phyloP scores from a whole-genome alignment of 2,113 vertebrate genomes.

The Macroglossus sobrinus region DNA sequence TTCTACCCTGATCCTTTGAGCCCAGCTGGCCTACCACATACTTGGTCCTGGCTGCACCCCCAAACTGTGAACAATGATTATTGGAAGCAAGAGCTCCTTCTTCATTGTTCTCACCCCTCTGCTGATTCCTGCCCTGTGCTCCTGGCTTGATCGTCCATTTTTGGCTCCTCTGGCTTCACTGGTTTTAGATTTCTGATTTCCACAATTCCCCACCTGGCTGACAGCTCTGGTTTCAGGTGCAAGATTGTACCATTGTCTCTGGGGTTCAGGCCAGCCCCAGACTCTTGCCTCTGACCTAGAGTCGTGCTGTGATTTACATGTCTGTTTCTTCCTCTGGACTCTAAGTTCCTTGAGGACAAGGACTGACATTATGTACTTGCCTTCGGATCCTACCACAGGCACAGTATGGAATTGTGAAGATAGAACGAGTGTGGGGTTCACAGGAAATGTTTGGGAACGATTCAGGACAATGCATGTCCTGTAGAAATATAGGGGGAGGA shows the following conservation, averaged over 20 bases:
- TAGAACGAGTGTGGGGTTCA: neutral
- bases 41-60: neutral
- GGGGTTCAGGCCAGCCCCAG: neutral
- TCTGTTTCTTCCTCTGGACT: neutral
- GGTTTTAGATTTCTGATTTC: neutral
- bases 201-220: neutral
- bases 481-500: neutral
- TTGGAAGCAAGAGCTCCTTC: neutral
- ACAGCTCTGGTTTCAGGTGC: neutral
- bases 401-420: neutral
- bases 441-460: neutral
- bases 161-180: neutral
- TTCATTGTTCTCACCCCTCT: neutral
- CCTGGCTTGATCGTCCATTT: neutral
- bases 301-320: accelerated
- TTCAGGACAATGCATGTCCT: neutral
- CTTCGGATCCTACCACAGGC: neutral
- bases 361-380: neutral
- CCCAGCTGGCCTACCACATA: neutral
- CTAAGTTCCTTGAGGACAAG: neutral
- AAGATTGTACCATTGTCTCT: neutral
- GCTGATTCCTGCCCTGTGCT: neutral
- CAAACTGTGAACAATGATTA: neutral
- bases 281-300: neutral
- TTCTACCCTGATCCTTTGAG: neutral